Evolutionary conservation across 1,140 invertebrate genomes (phyloP).

Genomic region (Drosophila littoralis): DNA sequence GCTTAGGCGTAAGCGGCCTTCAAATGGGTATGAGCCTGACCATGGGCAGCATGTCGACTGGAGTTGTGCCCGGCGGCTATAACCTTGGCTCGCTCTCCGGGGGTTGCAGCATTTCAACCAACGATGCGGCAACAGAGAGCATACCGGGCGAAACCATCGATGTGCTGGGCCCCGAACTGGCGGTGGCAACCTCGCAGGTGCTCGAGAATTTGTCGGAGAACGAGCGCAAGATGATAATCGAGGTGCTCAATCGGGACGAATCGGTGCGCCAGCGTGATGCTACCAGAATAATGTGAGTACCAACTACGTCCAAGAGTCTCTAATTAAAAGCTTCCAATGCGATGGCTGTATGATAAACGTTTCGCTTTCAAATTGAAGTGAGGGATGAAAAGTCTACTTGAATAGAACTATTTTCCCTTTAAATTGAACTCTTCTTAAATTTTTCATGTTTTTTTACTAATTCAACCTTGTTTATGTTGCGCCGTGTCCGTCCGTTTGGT

Average conservation of each 20-base stretch:
- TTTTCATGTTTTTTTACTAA: no score
- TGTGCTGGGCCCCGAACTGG: conserved; percentile 77
- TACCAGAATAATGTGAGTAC: conserved; percentile 83
- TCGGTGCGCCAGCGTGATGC: conserved; percentile 82
- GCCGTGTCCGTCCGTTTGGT: no score
- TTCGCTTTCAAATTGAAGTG: not conserved
- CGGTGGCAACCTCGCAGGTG: conserved; percentile 79
- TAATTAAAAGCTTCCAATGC: conserved; percentile 11
- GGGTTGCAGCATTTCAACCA: conserved; percentile 53
- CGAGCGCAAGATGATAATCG: conserved; percentile 84
- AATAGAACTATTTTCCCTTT: no score
- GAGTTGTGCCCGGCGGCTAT: conserved; percentile 17
- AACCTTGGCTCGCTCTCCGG: conserved; percentile 31
- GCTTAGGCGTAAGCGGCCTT: conserved; percentile 34
- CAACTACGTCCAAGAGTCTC: not conserved
- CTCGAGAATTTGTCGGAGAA: conserved; percentile 83
- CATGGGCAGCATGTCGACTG: conserved; percentile 39
- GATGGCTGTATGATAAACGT: not conserved
- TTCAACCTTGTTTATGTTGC: no score
- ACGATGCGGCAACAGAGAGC: conserved; percentile 67
- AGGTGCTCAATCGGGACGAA: conserved; percentile 82
- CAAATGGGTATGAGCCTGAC: conserved; percentile 39
- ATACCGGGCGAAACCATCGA: conserved; percentile 78
- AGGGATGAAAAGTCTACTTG: no score
- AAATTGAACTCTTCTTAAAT: no score